Percentiles rank a stretch among this genome's conserved stretches.
Conservation (phyloP, 2,888 invertebrate genomes). For the Agonopterix alstromeriana region DNA sequence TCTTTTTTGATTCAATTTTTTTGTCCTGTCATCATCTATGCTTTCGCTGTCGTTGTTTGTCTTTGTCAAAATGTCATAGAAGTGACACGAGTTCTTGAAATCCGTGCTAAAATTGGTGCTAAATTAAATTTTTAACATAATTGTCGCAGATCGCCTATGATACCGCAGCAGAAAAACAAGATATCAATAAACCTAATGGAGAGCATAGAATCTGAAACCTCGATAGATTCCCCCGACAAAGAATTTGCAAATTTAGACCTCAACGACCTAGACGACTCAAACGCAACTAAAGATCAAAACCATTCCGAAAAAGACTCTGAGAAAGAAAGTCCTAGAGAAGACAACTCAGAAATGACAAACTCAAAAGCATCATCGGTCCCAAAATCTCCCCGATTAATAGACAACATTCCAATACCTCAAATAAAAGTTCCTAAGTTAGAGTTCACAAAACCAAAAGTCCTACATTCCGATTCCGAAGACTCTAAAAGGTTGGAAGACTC, state of each 20-base stretch:
- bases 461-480: constrained; percentile 51
- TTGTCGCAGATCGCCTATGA: constrained; percentile 65
- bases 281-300: constrained; percentile 34
- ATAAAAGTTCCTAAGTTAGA: constrained; percentile 53
- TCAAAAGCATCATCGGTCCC: constrained; percentile 34
- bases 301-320: constrained; percentile 33
- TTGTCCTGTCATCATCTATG: too few relatives aligned
- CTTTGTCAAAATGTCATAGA: too few relatives aligned
- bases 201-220: constrained; percentile 71
- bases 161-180: constrained; percentile 61
- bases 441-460: constrained; percentile 15
- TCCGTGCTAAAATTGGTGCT: too few relatives aligned
- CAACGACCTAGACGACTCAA: constrained; percentile 56
- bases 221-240: constrained; percentile 66
- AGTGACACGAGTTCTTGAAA: too few relatives aligned
- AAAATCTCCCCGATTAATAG: constrained; percentile 27
- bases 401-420: constrained; percentile 45
- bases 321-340: constrained; percentile 41
- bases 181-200: constrained; percentile 73
- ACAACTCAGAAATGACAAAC: constrained; percentile 37
- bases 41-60: too few relatives aligned
- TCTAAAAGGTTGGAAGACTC: constrained; percentile 40
- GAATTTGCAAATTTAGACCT: constrained; percentile 65
- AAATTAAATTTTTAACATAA: too few relatives aligned
- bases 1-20: too few relatives aligned